Conservation (phyloP, 2,797 vertebrate species). For the Potorous gilbertii region DNA sequence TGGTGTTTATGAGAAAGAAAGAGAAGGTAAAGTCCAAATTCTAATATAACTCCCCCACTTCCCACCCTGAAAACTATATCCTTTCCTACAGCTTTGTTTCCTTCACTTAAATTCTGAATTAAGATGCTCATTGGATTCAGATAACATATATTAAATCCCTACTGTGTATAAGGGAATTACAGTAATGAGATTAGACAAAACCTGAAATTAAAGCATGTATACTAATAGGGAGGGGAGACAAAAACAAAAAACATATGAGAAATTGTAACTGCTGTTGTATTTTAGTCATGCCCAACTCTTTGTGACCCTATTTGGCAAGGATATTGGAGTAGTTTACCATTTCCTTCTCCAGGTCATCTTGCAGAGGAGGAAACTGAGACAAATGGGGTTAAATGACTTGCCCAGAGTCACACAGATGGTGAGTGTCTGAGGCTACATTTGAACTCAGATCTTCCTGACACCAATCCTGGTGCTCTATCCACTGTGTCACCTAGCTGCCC, state of each 20-base stretch:
- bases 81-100: neutral
- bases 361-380: neutral
- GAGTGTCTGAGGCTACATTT: neutral
- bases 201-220: neutral
- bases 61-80: no score
- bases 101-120: slow-evolving; percentile 21
- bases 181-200: neutral
- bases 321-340: neutral
- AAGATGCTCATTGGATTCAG: neutral
- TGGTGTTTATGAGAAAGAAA: neutral
- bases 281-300: neutral
- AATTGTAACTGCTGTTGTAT: neutral
- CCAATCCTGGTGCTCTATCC: neutral
- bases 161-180: neutral
- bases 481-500: neutral
- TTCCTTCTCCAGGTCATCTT: neutral
- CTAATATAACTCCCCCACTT: neutral
- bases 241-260: neutral
- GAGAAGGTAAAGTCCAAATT: neutral
- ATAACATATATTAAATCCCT: neutral
- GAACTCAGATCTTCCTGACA: neutral
- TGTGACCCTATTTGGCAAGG: neutral
- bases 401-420: neutral
- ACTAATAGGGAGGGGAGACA: neutral
- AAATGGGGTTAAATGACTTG: neutral